Base-by-base conservation (phyloP, 2,113 vertebrate species). In the Festucalex cinctus region DNA sequence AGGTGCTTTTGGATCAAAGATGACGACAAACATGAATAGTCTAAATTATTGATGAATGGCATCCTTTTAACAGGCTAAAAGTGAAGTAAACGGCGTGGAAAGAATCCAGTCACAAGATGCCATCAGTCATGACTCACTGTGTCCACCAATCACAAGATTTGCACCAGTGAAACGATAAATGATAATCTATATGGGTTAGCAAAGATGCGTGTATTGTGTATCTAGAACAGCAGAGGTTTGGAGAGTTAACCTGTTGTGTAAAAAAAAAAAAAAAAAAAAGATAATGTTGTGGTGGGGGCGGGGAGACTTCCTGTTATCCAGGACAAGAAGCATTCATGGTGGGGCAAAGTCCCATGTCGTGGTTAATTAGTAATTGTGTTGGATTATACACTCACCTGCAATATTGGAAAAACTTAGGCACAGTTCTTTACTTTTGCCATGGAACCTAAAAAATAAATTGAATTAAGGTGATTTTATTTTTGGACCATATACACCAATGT, bases 321-420 rank as follows among this genome's bases (percentile, higher is more conserved):
- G 43, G 39, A 44, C 36, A 49, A 53, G 13, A 5, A 16, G 43
- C 46, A 63, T 35, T 74, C 19, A 57, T 9, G 16, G 6, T 0
- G 3, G 79, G 65, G 19, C 78, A 86, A 85, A 84, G 86, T 86
- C 71, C 71, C 9, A 58, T 61, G 22, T 62, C 8, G 0, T 59
- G 49, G 83, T 87, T 81, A 85, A 86, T 85, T 44, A 78, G 63
- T 85, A 73, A 81, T 75, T 49, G 1, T 10, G 80, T 75, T 49
- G 1, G 19, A 39, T n/a, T 60, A 22, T 14, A 14, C 59, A 61
- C 20, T 16, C 8, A 2, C n/a, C 22, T 28, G 14, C 24, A 14
- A 54, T 14, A 54, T 24, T 26, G 22, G 22, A 26, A 26, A 54
- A 10, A 26, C 12, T 12, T 3, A 54, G 22, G 4, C 8, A 5